Percentiles rank a stretch among this genome's conserved stretches.
These are phyloP conservation scores for Datnioides undecimradiatus DNA, from an alignment of 2,113 vertebrate genomes.

Conservation along the genomic window DNA sequence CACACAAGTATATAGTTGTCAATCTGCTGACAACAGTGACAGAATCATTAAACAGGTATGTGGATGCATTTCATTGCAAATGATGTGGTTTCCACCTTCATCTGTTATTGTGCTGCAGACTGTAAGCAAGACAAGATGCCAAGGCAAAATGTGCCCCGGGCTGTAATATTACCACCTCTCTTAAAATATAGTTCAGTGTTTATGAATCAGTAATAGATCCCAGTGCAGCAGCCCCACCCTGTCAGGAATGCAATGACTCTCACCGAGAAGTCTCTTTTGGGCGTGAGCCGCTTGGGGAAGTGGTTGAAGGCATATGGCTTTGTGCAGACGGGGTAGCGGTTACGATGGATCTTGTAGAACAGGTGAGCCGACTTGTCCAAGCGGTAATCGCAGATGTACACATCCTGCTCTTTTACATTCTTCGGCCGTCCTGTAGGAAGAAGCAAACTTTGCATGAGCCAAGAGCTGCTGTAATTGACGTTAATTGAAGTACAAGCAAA, in stretches of 20 bases:
- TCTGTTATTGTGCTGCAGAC: not conserved
- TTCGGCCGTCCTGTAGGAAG: conserved; percentile 91
- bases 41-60: conserved; percentile 1
- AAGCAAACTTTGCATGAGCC: not conserved
- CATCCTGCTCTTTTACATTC: conserved; percentile 95
- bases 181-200: conserved; percentile 39
- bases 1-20: not conserved
- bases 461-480: not conserved
- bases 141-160: not conserved
- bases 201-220: conserved; percentile 39
- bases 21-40: not conserved
- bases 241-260: conserved; percentile 65
- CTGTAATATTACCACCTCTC: conserved; percentile 37
- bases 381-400: conserved; percentile 98
- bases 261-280: conserved; percentile 97
- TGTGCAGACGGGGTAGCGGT: conserved; percentile 97
- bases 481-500: not conserved
- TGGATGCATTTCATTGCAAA: conserved; percentile 7
- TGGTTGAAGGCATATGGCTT: conserved; percentile 98
- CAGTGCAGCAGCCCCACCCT: not conserved
- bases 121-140: not conserved
- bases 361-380: conserved; percentile 98
- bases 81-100: not conserved
- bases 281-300: conserved; percentile 94
- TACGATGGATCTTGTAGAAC: conserved; percentile 99